Evolutionary conservation across 2,113 vertebrate genomes (phyloP).

Genomic region (sheep (Ovis aries)): ARS-UI_Ramb_v3.0 NC_056054.1:25050001-25050500

Average conservation of each 20-base stretch:
- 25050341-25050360: not conserved
- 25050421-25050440: slow-evolving; percentile 27
- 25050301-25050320: not conserved
- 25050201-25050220: not conserved
- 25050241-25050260: not conserved
- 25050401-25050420: slow-evolving; percentile 10
- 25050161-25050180: not conserved
- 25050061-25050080: not conserved
- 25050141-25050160: not conserved
- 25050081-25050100: not conserved
- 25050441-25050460: slow-evolving; percentile 38
- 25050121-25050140: not conserved
- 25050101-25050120: not conserved
- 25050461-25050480: slow-evolving; percentile 25
- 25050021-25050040: not conserved
- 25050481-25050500: not conserved
- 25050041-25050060: not conserved
- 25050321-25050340: slow-evolving; percentile 8
- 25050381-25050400: slow-evolving; percentile 12
- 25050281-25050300: not conserved
- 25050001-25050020: not conserved
- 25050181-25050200: not conserved
- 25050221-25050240: not conserved
- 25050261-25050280: not conserved
- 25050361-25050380: not conserved